Evolutionary conservation across 2,113 vertebrate genomes (phyloP).

Genomic region (Columbina picui): DNA sequence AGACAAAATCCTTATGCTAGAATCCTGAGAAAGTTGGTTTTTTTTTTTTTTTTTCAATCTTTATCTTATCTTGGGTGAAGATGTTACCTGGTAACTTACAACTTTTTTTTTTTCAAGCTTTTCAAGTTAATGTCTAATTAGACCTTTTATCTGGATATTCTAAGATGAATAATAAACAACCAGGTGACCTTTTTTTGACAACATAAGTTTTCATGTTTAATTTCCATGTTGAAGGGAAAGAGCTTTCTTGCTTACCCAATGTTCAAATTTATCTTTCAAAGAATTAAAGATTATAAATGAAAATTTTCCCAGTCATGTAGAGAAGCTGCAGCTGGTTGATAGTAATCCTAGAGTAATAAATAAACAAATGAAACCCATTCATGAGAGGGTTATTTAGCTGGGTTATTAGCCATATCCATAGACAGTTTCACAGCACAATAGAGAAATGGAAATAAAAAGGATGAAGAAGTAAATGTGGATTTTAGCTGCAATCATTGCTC

Average conservation of each 20-base stretch:
- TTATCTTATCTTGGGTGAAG: background rate
- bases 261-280: background rate
- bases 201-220: background rate
- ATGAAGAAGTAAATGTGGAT: conserved; percentile 77
- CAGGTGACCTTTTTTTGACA: background rate
- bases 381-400: conserved; percentile 89
- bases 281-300: conserved; percentile 10
- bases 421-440: conserved; percentile 81
- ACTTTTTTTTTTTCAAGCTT: background rate
- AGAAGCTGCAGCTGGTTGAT: conserved; percentile 63
- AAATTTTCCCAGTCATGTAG: conserved; percentile 37
- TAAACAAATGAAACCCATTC: conserved; percentile 59
- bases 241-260: background rate
- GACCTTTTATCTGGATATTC: background rate
- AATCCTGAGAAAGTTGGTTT: background rate
- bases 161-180: background rate
- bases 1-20: background rate
- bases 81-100: background rate
- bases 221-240: background rate
- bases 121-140: background rate
- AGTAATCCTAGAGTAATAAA: conserved; percentile 61
- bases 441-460: conserved; percentile 78
- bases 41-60: background rate
- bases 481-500: conserved; percentile 67
- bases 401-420: conserved; percentile 81